Base-by-base conservation (phyloP, 2,888 invertebrate genomes). In the Morinoia aosen region DNA sequence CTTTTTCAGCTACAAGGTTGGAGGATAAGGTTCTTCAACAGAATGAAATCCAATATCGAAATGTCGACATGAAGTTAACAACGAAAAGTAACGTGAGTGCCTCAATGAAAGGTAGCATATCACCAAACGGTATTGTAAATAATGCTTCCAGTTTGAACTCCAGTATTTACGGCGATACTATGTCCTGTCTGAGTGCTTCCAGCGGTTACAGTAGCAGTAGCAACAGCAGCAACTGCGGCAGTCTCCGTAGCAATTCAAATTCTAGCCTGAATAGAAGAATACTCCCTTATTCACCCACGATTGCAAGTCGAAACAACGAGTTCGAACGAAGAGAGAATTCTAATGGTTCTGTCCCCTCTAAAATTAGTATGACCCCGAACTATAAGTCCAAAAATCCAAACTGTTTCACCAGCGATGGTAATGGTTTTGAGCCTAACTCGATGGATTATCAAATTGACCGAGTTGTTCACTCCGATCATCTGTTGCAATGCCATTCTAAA, bases 141-240 rank as follows among this genome's bases (percentile, higher is more conserved):
- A 76, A 76, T 76, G 76, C 76, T 33, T 14, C 76, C 33, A 76
- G 76, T 19, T 33, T 76, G 76, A 76, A 76, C 76, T 76, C 76
- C 2, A 76, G 76, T 76, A 16, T 76, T 16, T 76, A 76, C 76
- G 76, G 57, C 16, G 93, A 93, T 57, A 93, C 93, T 33, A 57
- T 93, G 57, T 93, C 93, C 19, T 93, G 93, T 57, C 48, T 93
- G 25, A 93, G 93, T 57, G 93, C 93, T 19, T 93, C 93, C 7
- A 93, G 93, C 57, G 93, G 93, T 25, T 93, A 93, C 93, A 93
- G 93, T 57, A 93, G 93, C 33, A 93, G 93, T 57, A 93, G 93
- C 10, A 93, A 48, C 58, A 93, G 93, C 93, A 57, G 57, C 33
- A 93, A 93, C n/a, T 93, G 93, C 58, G 93, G 93, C 56, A 93